Evolutionary conservation across 2,888 invertebrate genomes (phyloP).

Genomic region (Protodeltote pygarga): DNA sequence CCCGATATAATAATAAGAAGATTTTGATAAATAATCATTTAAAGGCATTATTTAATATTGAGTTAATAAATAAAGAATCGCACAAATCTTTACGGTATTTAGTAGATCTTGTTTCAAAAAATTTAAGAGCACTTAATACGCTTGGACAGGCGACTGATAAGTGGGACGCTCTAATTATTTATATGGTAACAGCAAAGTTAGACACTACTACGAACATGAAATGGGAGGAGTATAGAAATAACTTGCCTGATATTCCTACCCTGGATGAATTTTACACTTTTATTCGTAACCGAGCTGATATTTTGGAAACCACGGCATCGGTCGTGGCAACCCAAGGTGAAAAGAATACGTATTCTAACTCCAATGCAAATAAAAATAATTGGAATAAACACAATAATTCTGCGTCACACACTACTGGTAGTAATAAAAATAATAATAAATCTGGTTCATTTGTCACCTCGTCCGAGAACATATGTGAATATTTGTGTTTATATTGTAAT

Average conservation of each 20-base stretch:
- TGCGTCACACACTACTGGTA: too few species aligned
- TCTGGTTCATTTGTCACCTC: background rate
- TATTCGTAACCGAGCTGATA: slow-evolving; percentile 1
- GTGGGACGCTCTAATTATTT: slow-evolving; percentile 2
- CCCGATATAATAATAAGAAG: background rate
- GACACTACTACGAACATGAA: background rate
- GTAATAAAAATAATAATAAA: background rate
- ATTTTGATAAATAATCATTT: background rate
- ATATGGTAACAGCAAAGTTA: background rate
- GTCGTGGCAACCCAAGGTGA: background rate
- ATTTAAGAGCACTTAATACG: background rate
- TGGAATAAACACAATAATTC: too few species aligned
- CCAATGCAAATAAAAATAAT: background rate
- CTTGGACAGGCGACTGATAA: slow-evolving; percentile 1
- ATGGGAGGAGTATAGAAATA: slow-evolving; percentile 1
- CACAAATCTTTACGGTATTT: background rate
- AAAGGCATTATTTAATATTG: background rate
- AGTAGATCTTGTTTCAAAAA: background rate
- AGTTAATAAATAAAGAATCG: background rate
- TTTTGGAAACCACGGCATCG: background rate
- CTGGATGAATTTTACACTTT: background rate
- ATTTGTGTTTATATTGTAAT: background rate
- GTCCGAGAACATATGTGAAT: background rate
- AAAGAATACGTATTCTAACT: background rate
- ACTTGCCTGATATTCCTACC: background rate